Conservation (phyloP, 2,113 vertebrate species). For the Chaetops frenatus region DNA sequence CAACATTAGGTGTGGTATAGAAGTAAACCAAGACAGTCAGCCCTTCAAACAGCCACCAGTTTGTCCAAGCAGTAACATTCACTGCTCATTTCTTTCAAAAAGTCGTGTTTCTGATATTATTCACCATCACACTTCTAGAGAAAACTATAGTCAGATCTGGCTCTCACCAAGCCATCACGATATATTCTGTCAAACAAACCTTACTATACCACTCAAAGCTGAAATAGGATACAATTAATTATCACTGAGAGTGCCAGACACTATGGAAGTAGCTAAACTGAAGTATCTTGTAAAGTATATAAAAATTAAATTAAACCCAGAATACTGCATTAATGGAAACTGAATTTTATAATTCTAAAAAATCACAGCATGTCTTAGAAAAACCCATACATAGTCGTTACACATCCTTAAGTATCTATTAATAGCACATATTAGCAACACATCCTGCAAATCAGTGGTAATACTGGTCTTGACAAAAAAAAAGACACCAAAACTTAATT, state of each 20-base stretch:
- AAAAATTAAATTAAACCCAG: not conserved
- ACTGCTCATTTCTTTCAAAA: not conserved
- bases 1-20: not conserved
- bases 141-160: not conserved
- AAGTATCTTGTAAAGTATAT: not conserved
- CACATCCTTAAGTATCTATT: not conserved
- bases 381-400: not conserved
- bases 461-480: not conserved
- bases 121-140: not conserved
- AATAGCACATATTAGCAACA: not conserved
- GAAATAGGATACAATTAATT: not conserved
- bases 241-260: not conserved
- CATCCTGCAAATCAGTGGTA: not conserved
- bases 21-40: not conserved
- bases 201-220: not conserved
- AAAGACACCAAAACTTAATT: not conserved
- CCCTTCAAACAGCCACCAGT: not conserved
- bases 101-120: not conserved
- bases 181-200: not conserved
- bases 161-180: not conserved
- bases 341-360: not conserved
- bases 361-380: not conserved
- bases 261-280: not conserved
- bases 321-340: not conserved
- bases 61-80: not conserved